Percentiles rank a stretch among this genome's conserved stretches.
Evolutionary conservation across 1,140 invertebrate genomes (phyloP).

Genomic region (Tetranychus urticae): DNA sequence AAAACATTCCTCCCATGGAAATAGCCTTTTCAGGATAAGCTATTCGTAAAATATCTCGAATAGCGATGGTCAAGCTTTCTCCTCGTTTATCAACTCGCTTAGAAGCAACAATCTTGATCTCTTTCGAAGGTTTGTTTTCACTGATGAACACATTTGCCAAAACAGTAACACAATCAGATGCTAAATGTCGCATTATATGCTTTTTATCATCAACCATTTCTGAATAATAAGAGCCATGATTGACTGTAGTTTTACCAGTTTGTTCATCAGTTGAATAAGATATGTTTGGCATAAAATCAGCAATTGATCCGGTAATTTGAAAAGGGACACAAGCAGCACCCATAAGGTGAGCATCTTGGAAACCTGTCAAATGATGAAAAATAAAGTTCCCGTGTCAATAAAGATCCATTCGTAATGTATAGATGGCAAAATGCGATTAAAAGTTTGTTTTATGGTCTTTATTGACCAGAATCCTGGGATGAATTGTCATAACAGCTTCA

Average conservation of each 20-base stretch:
- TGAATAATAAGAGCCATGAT: slow-evolving; percentile 11
- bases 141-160: slow-evolving; percentile 58
- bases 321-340: slow-evolving; percentile 75
- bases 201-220: slow-evolving; percentile 5
- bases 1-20: slow-evolving; percentile 68
- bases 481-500: too few species aligned
- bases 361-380: background rate
- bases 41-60: slow-evolving; percentile 41
- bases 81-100: slow-evolving; percentile 38
- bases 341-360: slow-evolving; percentile 34
- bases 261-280: background rate
- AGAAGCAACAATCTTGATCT: slow-evolving; percentile 53
- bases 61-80: slow-evolving; percentile 52
- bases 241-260: background rate
- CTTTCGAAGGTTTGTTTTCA: slow-evolving; percentile 49
- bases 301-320: slow-evolving; percentile 45
- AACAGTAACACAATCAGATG: slow-evolving; percentile 20
- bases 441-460: too few species aligned
- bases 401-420: too few species aligned
- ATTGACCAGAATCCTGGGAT: too few species aligned
- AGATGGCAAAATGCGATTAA: too few species aligned
- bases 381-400: too few species aligned
- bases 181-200: slow-evolving; percentile 4
- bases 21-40: slow-evolving; percentile 44
- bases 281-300: slow-evolving; percentile 34